Evolutionary conservation across 2,113 vertebrate genomes (phyloP), one percentile per base, ranked within the genome.

Genomic region (Malurus elegans): DNA sequence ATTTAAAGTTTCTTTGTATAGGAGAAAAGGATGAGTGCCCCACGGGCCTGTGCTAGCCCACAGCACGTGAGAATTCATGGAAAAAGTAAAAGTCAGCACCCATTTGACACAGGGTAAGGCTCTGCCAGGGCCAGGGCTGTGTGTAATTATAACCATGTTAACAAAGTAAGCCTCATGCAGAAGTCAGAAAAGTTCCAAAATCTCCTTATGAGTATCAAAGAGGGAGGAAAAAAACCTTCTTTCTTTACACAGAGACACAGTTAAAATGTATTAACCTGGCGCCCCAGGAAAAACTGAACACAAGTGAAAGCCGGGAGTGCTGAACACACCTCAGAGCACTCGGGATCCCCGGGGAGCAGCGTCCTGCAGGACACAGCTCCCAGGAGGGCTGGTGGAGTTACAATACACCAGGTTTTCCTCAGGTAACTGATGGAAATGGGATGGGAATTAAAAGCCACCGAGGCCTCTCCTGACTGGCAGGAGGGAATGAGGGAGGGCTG

Each of bases 21-120:
- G 74, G 54, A 88, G 58, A 72, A 88, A 78, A 86, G n/a, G 29
- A 50, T 23, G 62, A 90, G 42, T 1, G 70, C 50, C 67, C 42
- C 24, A 70, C 4, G 1, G 61, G 70, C 57, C 29, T 54, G 8
- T 45, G 47, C 50, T 7, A 54, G 45, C n/a, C 32, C 58, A 17
- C 0, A 47, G 50, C 70, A 17, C 0, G 9, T 0, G 5, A 56
- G 47, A 75, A 66, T 5, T 10, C 42, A 8, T 0, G 17, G 18
- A 25, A 58, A 58, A 62, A 70, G 31, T 18, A 69, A 47, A 82
- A 31, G n/a, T 36, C 12, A 29, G 34, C 28, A 44, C 8, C 34
- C 23, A 7, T 31, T 48, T 47, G 51, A 80, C 25, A 62, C 2
- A 13, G n/a, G 20, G 24, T 47, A 36, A 53, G 58, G 34, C 17